Conservation (phyloP, 2,797 vertebrate species). For the Notamacropus eugenii region DNA sequence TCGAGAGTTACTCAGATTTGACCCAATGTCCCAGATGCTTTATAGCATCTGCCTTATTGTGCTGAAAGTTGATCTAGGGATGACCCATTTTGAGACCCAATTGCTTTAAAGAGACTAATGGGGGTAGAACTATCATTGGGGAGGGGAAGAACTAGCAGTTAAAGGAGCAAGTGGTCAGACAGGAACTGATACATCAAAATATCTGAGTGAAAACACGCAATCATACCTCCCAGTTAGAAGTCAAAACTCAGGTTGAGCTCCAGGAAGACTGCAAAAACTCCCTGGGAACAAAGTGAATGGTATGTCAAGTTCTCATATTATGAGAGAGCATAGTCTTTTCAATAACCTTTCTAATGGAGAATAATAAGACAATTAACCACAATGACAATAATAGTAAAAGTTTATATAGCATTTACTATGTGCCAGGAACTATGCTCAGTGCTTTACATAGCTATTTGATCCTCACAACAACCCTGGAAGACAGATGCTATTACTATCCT, state of each 20-base stretch:
- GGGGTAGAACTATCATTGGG: conserved; percentile 18
- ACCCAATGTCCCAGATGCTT: conserved; percentile 23
- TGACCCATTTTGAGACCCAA: conserved; percentile 20
- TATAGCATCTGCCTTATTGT: background rate
- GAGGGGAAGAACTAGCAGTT: background rate
- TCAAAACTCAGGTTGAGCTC: conserved; percentile 40
- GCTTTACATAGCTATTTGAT: background rate
- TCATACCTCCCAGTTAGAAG: conserved; percentile 18
- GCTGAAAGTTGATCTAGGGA: background rate
- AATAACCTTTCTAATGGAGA: conserved; percentile 42
- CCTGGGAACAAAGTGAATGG: conserved; percentile 41
- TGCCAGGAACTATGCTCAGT: background rate
- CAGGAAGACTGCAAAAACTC: conserved; percentile 54
- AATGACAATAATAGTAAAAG: background rate
- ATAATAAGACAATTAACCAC: conserved; percentile 61
- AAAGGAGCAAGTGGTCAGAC: conserved; percentile 50
- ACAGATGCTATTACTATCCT: background rate
- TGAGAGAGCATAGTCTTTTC: conserved; percentile 8
- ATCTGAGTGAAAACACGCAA: background rate
- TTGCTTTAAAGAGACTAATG: conserved; percentile 11
- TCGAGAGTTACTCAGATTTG: background rate
- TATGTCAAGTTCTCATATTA: background rate
- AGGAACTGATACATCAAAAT: conserved; percentile 64
- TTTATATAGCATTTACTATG: background rate
- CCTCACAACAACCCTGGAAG: background rate